A percentile compares a stretch with the other conserved stretches of the same genome.
phyloP scores from a whole-genome alignment of 2,888 invertebrate genomes.

The Leptopterna dolabrata region DNA sequence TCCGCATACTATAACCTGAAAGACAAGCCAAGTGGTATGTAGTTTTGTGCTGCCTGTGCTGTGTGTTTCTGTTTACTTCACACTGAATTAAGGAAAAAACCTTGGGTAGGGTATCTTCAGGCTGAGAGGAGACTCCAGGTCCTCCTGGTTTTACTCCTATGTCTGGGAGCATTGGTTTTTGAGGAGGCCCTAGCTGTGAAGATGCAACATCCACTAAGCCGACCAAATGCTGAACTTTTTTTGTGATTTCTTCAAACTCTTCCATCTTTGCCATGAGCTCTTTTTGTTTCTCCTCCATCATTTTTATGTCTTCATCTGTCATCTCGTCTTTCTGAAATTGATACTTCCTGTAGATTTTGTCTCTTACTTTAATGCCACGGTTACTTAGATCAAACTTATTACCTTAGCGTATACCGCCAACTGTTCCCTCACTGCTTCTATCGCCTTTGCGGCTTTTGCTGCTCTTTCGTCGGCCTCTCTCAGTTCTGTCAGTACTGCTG shows the following conservation, averaged over 20 bases:
- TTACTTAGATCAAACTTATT: too few relatives aligned
- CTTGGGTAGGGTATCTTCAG: conserved; percentile 49
- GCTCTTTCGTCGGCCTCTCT: conserved; percentile 69
- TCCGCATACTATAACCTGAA: conserved; percentile 71
- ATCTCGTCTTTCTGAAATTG: conserved; percentile 71
- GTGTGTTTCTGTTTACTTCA: too few relatives aligned
- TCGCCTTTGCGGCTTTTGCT: conserved; percentile 68
- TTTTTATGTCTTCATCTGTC: conserved; percentile 72
- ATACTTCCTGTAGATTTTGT: neutral
- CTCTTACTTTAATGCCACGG: too few relatives aligned
- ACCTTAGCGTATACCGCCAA: conserved; percentile 67
- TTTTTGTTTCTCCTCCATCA: conserved; percentile 72
- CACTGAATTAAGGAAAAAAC: too few relatives aligned
- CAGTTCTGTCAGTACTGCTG: conserved; percentile 67
- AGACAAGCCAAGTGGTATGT: neutral
- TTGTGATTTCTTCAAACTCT: conserved; percentile 74
- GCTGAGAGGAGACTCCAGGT: neutral
- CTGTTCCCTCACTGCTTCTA: conserved; percentile 67
- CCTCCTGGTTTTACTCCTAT: neutral
- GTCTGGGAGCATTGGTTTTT: conserved; percentile 32
- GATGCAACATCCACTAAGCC: conserved; percentile 67
- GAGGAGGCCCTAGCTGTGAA: conserved; percentile 48
- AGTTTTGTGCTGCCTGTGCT: too few relatives aligned
- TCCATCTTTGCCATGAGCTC: conserved; percentile 73
- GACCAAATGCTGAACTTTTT: conserved; percentile 71